Evolutionary conservation across 2,888 invertebrate genomes (phyloP).

Genomic region (Drosophila paracracens): DNA sequence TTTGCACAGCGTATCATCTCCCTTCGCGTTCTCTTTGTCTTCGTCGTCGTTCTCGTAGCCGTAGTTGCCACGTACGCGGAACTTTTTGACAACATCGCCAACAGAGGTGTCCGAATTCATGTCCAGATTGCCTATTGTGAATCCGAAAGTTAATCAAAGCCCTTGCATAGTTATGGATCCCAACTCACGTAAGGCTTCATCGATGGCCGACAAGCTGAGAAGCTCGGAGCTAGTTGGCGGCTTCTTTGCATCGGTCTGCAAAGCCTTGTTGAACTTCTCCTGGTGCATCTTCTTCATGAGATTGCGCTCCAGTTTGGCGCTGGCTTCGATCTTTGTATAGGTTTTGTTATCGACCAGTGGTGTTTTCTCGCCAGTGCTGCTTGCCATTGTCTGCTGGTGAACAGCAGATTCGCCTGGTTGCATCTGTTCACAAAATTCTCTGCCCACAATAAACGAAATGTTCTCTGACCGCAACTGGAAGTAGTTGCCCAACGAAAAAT

Average conservation of each 20-base stretch:
- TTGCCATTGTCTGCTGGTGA: constrained; percentile 37
- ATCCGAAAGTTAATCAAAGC: neutral
- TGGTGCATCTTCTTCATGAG: constrained; percentile 63
- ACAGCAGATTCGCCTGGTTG: constrained; percentile 62
- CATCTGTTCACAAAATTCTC: constrained; percentile 65
- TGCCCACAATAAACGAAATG: constrained; percentile 74
- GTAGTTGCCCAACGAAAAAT: constrained; percentile 83
- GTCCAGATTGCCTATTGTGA: constrained; percentile 71
- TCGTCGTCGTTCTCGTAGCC: constrained; percentile 28
- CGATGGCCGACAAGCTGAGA: constrained; percentile 82
- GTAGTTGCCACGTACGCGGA: constrained; percentile 55
- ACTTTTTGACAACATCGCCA: constrained; percentile 68
- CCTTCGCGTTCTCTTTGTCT: constrained; percentile 76
- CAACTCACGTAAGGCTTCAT: constrained; percentile 78
- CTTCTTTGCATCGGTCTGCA: constrained; percentile 38
- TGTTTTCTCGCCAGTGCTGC: constrained; percentile 49
- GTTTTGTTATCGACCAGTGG: constrained; percentile 80
- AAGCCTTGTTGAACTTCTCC: constrained; percentile 67
- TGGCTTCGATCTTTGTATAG: constrained; percentile 76
- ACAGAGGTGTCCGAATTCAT: constrained; percentile 77
- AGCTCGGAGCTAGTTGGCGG: constrained; percentile 74
- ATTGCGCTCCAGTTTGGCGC: constrained; percentile 55
- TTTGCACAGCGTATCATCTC: constrained; percentile 55
- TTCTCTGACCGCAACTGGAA: constrained; percentile 83
- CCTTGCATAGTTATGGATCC: neutral